Conservation (phyloP, 2,888 invertebrate species). For the Aporophyla nigra region DNA sequence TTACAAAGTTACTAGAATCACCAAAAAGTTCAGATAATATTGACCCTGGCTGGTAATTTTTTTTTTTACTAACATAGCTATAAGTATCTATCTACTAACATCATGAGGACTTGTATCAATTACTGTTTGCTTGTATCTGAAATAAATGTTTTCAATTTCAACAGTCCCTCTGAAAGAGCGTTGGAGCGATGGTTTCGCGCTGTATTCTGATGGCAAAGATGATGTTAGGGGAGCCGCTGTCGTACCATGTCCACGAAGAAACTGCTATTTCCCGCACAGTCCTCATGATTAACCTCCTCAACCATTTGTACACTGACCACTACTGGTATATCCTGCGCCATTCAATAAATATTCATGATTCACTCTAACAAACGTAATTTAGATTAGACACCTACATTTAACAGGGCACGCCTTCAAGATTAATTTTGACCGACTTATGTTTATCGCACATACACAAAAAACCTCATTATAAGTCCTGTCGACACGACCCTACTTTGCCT, state of each 20-base stretch:
- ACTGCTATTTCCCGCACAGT: not conserved
- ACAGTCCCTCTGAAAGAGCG: not conserved
- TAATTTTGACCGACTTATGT: no score
- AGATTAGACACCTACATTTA: not conserved
- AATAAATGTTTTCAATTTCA: no score
- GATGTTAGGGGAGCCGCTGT: not conserved
- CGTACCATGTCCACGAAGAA: not conserved
- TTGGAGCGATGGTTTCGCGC: not conserved
- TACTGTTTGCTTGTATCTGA: no score
- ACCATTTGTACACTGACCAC: not conserved
- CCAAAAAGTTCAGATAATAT: not conserved
- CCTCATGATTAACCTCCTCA: not conserved
- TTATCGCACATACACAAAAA: no score
- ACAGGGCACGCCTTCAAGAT: not conserved
- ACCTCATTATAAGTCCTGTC: no score
- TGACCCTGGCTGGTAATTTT: not conserved
- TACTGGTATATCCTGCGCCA: not conserved
- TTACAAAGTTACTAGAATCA: not conserved
- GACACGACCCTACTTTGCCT: no score
- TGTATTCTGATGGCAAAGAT: not conserved
- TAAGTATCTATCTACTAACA: no score
- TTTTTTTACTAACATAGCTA: no score
- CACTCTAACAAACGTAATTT: not conserved
- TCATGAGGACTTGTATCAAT: no score
- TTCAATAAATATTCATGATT: not conserved